Conservation (phyloP, 1,140 invertebrate genomes). For the Oryzaephilus surinamensis region DNA sequence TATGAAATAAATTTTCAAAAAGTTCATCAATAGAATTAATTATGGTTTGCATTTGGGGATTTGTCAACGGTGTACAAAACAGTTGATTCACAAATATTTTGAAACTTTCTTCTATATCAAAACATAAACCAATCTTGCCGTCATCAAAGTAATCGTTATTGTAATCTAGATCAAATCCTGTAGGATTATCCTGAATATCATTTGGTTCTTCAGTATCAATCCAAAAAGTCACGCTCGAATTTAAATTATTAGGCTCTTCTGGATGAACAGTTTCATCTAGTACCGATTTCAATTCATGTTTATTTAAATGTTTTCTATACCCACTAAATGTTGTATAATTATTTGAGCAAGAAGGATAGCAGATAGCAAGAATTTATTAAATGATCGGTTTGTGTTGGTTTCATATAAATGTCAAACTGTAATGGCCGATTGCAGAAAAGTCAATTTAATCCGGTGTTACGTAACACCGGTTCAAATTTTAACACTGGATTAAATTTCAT, state of each 20-base stretch:
- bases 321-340: constrained; percentile 9
- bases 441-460: too few species aligned
- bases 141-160: too few species aligned
- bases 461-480: too few species aligned
- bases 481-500: too few species aligned
- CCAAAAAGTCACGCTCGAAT: too few species aligned
- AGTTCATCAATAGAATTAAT: constrained; percentile 4
- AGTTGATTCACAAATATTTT: constrained; percentile 3
- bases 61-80: neutral
- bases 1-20: constrained; percentile 1
- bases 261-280: neutral
- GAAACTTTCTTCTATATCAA: constrained; percentile 4
- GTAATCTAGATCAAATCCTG: neutral
- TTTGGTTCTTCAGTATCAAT: too few species aligned
- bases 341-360: neutral
- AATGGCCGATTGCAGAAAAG: too few species aligned
- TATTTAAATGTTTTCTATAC: constrained; percentile 8
- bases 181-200: neutral
- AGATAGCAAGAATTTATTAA: too few species aligned
- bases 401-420: too few species aligned
- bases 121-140: too few species aligned
- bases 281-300: neutral
- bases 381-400: too few species aligned
- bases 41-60: constrained; percentile 1
- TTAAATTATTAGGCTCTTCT: too few species aligned